Base-by-base conservation (phyloP, 2,888 invertebrate species). In the Lithophane socia region DNA sequence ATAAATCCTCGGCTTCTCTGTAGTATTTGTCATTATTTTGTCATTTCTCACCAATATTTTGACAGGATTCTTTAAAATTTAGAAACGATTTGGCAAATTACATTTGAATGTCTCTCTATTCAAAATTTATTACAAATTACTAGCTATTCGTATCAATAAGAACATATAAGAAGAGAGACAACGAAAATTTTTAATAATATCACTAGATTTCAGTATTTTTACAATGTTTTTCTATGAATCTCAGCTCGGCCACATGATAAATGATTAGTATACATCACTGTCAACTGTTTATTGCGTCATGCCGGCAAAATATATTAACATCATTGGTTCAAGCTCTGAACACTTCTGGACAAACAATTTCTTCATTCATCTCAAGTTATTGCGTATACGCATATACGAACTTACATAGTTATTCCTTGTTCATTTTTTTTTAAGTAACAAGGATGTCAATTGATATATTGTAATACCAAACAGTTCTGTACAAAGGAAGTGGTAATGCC, bases 231-330 rank as follows among this genome's bases (percentile, higher is more conserved):
- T 58, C 61, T 70, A 71, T 82, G 65, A 76, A 49, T 37, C 63
- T 75, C 69, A 64, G 54, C 58, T 67, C 44, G 68, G 47, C 29
- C 37, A 49, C 44, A 73, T 86, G 85, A 87, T 84, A 79, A 86
- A 87, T 84, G 80, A 70, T 80, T 73, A 64, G 42, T 58, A 87
- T 87, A 68, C 71, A 84, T 87, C 85, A 82, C 77, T 86, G 87
- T 82, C 80, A 74, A 58, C 69, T 61, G 44, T 61, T 47, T 52
- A 21, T 84, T 83, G 74, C 82, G 83, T 87, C 87, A 87, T 73
- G 29, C 69, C 63, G 65, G 67, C 79, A 79, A 75, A 85, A 83
- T 83, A 42, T 77, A 79, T 65, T 63, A 80, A 73, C 73, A 83
- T 75, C 73, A 75, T 71, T 67, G 66, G 64, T 64, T 70, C 74